Percentiles rank a stretch among this genome's conserved stretches.
phyloP scores from a whole-genome alignment of 35 echinoderm and acorn worm genomes.

The Acanthaster planci region DNA sequence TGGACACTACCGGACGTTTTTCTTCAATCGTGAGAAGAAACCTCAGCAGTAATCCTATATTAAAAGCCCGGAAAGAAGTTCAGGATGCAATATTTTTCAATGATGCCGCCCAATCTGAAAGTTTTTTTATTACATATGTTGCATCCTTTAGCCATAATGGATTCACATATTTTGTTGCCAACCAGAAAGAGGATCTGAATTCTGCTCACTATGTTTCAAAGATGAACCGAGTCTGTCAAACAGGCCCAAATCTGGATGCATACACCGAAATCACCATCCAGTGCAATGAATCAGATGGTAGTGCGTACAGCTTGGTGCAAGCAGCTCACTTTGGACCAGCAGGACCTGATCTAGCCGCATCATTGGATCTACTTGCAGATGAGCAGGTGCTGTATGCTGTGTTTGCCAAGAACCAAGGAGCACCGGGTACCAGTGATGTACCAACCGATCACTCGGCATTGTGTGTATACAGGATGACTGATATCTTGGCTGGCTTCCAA shows the following conservation, averaged over 20 bases:
- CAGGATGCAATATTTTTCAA: background rate
- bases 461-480: conserved; percentile 36
- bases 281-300: background rate
- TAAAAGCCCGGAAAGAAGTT: too few relatives aligned
- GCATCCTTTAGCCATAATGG: background rate
- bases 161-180: background rate
- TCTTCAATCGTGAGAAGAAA: background rate
- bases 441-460: conserved; percentile 39
- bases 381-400: conserved; percentile 31
- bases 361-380: conserved; percentile 25
- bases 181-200: background rate
- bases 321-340: conserved; percentile 19
- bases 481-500: conserved; percentile 11
- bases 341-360: conserved; percentile 28
- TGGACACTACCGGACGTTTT: background rate
- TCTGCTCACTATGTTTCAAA: conserved; percentile 2
- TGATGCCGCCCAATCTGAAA: background rate
- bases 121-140: background rate
- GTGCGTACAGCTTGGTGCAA: conserved; percentile 40
- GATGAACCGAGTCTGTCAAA: conserved; percentile 9
- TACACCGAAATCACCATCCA: conserved; percentile 29
- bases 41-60: background rate
- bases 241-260: background rate
- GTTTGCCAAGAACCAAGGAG: conserved; percentile 30
- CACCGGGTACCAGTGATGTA: conserved; percentile 6